phyloP scores from a whole-genome alignment of 2,888 invertebrate species.

The Lochmaea capreae region DNA sequence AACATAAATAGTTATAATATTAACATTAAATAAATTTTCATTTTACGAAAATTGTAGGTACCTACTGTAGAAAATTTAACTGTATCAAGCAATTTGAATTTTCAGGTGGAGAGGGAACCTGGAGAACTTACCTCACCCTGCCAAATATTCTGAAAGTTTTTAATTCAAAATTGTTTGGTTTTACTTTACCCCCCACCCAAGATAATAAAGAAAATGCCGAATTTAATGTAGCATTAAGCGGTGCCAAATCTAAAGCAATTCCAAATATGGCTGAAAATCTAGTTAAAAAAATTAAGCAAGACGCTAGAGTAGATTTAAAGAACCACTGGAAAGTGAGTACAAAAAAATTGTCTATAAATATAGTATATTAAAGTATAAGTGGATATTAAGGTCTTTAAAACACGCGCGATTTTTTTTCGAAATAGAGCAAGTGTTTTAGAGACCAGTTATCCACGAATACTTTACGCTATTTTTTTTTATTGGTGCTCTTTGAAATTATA shows the following conservation, averaged over 20 bases:
- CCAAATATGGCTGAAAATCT: slow-evolving; percentile 70
- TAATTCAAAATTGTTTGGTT: slow-evolving; percentile 74
- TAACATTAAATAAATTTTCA: too few relatives aligned
- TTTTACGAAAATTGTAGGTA: too few relatives aligned
- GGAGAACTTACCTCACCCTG: slow-evolving; percentile 69
- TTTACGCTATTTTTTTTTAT: too few relatives aligned
- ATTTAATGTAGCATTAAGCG: slow-evolving; percentile 73
- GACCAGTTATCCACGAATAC: too few relatives aligned
- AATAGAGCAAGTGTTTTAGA: too few relatives aligned
- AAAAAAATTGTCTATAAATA: too few relatives aligned
- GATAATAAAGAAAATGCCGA: slow-evolving; percentile 64
- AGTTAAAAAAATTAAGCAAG: slow-evolving; percentile 67
- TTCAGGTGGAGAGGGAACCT: slow-evolving; percentile 68
- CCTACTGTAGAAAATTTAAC: too few relatives aligned
- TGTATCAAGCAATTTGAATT: not conserved
- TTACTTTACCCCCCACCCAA: slow-evolving; percentile 68
- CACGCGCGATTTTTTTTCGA: too few relatives aligned
- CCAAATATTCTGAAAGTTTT: slow-evolving; percentile 74
- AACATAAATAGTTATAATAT: too few relatives aligned
- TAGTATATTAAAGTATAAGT: too few relatives aligned
- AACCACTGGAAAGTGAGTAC: slow-evolving; percentile 76
- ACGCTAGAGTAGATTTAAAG: slow-evolving; percentile 68
- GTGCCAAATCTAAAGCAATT: slow-evolving; percentile 70
- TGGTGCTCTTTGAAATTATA: too few relatives aligned
- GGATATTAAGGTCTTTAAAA: too few relatives aligned